A percentile compares a stretch with the other conserved stretches of the same genome.
Conservation (phyloP, 2,113 vertebrate species). For the Neotoma lepida region DNA sequence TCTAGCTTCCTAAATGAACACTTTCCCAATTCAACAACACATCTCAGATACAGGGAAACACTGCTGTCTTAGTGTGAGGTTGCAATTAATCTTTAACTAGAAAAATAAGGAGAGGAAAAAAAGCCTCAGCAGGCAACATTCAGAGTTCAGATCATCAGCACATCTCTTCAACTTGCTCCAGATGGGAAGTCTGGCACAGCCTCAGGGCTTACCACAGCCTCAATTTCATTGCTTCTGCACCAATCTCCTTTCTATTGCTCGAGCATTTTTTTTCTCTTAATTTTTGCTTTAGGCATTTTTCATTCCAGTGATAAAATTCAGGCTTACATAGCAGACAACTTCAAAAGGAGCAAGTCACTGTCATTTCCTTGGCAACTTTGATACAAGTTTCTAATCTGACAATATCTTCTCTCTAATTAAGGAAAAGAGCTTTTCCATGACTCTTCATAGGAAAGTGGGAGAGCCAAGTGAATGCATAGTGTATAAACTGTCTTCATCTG, state of each 20-base stretch:
- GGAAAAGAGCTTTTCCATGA: slow-evolving; percentile 18
- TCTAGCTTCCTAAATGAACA: not conserved
- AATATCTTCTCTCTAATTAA: slow-evolving; percentile 42
- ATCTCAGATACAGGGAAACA: not conserved
- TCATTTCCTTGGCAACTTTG: not conserved
- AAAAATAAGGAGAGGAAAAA: not conserved
- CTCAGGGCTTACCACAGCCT: not conserved
- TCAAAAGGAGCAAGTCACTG: not conserved
- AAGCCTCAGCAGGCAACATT: not conserved
- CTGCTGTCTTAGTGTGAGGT: not conserved
- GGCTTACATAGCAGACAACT: slow-evolving; percentile 10
- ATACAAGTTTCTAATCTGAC: slow-evolving; percentile 6
- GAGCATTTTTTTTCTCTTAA: not conserved
- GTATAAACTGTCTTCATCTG: slow-evolving; percentile 51
- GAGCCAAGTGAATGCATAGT: slow-evolving; percentile 37
- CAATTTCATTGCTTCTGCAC: not conserved
- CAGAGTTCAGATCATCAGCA: not conserved
- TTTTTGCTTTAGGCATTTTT: slow-evolving; percentile 20
- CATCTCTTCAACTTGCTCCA: not conserved
- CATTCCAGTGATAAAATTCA: not conserved
- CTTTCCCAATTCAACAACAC: not conserved
- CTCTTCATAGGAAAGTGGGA: slow-evolving; percentile 12
- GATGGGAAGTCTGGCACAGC: not conserved
- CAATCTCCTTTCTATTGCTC: not conserved
- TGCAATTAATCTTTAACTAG: not conserved